Conservation (phyloP, 2,113 vertebrate species). For the Phrynosoma platyrhinos region DNA sequence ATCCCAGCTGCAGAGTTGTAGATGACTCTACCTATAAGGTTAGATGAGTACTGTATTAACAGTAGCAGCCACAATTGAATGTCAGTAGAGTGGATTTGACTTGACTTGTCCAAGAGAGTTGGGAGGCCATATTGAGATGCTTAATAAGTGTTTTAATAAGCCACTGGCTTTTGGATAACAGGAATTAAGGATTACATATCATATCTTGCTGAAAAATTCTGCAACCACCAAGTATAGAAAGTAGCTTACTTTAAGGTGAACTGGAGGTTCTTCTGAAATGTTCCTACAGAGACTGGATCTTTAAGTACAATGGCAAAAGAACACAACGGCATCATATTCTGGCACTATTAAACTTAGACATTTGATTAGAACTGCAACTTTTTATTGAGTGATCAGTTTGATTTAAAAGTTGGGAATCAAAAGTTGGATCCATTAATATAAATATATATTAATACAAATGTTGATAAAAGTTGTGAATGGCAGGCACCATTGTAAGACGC, state of each 20-base stretch:
- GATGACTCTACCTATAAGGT: neutral
- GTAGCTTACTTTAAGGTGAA: neutral
- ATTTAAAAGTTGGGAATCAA: too few species aligned
- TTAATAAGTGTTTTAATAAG: neutral
- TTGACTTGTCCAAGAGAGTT: neutral
- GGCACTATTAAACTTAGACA: neutral
- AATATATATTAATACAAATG: too few species aligned
- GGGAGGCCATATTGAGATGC: neutral
- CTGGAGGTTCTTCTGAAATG: neutral
- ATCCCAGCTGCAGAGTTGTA: neutral
- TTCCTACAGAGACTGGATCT: too few species aligned
- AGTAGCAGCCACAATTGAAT: neutral
- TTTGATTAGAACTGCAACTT: neutral
- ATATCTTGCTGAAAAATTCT: neutral
- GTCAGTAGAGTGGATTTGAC: neutral
- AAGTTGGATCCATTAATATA: too few species aligned
- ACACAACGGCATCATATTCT: too few species aligned
- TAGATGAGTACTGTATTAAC: neutral
- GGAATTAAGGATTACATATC: neutral
- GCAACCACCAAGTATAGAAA: neutral
- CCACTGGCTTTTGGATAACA: neutral
- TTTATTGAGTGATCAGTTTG: neutral
- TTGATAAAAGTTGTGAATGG: too few species aligned
- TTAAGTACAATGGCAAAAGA: neutral
- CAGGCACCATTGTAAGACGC: too few species aligned